Percentiles rank a stretch among this genome's conserved stretches.
phyloP scores from a whole-genome alignment of 37 sponge, comb jelly and placozoan species.

The Halisarca cf. caerulea region DNA sequence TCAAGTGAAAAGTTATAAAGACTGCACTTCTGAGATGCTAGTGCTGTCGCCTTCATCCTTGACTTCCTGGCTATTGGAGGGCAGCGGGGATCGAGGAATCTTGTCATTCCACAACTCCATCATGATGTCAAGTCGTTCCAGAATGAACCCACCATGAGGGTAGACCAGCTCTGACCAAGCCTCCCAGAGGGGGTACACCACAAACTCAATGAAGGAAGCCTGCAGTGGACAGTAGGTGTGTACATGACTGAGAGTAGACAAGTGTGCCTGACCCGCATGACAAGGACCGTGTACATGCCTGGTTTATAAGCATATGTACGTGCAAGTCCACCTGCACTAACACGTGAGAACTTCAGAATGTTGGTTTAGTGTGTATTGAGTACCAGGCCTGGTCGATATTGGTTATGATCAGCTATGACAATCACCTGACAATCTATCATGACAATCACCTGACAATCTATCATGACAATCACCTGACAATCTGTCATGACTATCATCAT shows the following conservation, averaged over 20 bases:
- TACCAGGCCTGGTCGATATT: no score
- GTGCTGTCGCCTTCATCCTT: neutral
- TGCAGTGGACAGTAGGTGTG: conserved; percentile 1
- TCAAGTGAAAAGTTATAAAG: no score
- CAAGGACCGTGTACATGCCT: neutral
- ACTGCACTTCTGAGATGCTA: no score
- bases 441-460: no score
- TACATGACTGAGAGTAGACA: neutral
- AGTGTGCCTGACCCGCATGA: neutral
- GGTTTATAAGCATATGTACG: neutral
- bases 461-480: no score
- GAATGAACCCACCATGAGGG: conserved; percentile 71
- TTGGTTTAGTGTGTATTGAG: no score
- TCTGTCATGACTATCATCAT: no score
- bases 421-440: no score
- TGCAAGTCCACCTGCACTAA: neutral
- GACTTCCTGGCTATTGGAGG: neutral
- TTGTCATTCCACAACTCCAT: conserved; percentile 65
- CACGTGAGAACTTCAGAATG: neutral
- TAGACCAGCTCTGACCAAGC: conserved; percentile 89
- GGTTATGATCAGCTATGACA: no score
- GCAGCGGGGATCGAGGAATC: conserved; percentile 33
- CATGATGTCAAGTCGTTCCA: conserved; percentile 62
- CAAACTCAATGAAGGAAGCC: conserved; percentile 87
- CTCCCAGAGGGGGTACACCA: conserved; percentile 91